Evolutionary conservation across 1,140 invertebrate species (phyloP).

Genomic region (Acarapis woodi): DNA sequence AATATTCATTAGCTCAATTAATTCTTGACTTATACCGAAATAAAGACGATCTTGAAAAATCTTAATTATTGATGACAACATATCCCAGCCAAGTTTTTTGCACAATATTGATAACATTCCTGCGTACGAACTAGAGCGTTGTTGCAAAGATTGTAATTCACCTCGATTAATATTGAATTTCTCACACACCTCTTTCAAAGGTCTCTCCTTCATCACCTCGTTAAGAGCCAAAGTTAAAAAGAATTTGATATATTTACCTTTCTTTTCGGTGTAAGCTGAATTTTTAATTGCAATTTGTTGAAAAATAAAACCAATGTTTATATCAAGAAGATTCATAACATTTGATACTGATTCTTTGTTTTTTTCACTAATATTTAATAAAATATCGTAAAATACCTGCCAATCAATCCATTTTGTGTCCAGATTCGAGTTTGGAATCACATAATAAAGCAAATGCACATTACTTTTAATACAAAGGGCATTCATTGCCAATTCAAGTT

Average conservation of each 20-base stretch:
- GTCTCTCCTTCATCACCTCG: conserved; percentile 70
- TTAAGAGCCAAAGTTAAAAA: conserved; percentile 67
- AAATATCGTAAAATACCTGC: too few species aligned
- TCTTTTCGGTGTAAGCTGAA: too few species aligned
- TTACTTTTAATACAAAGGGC: conserved; percentile 79
- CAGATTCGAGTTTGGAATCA: too few species aligned
- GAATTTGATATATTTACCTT: conserved; percentile 30
- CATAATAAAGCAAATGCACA: conserved; percentile 73
- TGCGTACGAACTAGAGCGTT: conserved; percentile 79
- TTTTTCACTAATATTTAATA: too few species aligned
- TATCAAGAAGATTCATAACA: too few species aligned
- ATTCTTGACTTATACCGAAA: conserved; percentile 71
- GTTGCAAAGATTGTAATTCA: conserved; percentile 62
- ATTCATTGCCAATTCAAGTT: conserved; percentile 59
- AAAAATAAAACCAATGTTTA: too few species aligned
- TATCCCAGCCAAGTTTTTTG: conserved; percentile 66
- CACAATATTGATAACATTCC: conserved; percentile 86
- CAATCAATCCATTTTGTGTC: too few species aligned
- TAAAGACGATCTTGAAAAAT: conserved; percentile 77
- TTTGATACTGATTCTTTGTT: too few species aligned
- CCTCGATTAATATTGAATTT: conserved; percentile 66
- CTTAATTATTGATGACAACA: conserved; percentile 53
- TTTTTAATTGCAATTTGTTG: too few species aligned
- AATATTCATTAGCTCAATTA: conserved; percentile 65
- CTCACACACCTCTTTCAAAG: conserved; percentile 37